These are phyloP conservation scores for Nephrocerus scutellatus DNA, from an alignment of 2,888 invertebrate genomes.

Conservation along the genomic window DNA sequence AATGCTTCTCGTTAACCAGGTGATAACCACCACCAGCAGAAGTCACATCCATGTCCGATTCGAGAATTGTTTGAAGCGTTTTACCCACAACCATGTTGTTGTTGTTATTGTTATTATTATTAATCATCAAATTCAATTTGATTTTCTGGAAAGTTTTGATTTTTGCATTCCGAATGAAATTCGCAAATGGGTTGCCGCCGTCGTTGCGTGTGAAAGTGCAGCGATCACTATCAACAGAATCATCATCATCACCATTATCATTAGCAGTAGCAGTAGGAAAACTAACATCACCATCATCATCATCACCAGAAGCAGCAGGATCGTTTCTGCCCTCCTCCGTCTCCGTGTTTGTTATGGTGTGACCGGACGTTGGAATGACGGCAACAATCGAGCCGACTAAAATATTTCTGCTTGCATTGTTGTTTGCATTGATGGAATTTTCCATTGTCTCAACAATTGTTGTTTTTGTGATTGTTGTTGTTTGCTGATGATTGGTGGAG, in stretches of 20 bases:
- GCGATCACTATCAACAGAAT: constrained; percentile 13
- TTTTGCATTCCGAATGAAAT: constrained; percentile 40
- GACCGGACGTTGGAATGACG: too few relatives aligned
- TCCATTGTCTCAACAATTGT: constrained; percentile 8
- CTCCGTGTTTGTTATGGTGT: too few relatives aligned
- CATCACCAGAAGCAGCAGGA: constrained; percentile 15
- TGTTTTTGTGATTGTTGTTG: constrained; percentile 9
- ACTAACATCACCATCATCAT: constrained; percentile 23
- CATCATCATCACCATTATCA: constrained; percentile 17
- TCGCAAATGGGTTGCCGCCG: constrained; percentile 22
- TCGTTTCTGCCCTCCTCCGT: constrained; percentile 14
- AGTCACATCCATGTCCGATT: constrained; percentile 39
- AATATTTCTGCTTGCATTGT: constrained; percentile 6
- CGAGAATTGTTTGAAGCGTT: constrained; percentile 40
- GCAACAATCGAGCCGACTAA: too few relatives aligned
- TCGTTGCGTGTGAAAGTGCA: too few relatives aligned
- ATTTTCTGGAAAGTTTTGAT: constrained; percentile 43
- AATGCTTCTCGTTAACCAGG: constrained; percentile 39
- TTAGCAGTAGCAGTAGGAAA: constrained; percentile 18
- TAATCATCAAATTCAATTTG: constrained; percentile 36
- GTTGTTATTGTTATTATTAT: constrained; percentile 32
- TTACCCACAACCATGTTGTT: constrained; percentile 24
- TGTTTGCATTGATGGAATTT: constrained; percentile 6
- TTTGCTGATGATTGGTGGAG: constrained; percentile 42
- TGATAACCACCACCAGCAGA: constrained; percentile 39